Conservation (phyloP, 2,797 vertebrate genomes). For the Neoniphon sammara region DNA sequence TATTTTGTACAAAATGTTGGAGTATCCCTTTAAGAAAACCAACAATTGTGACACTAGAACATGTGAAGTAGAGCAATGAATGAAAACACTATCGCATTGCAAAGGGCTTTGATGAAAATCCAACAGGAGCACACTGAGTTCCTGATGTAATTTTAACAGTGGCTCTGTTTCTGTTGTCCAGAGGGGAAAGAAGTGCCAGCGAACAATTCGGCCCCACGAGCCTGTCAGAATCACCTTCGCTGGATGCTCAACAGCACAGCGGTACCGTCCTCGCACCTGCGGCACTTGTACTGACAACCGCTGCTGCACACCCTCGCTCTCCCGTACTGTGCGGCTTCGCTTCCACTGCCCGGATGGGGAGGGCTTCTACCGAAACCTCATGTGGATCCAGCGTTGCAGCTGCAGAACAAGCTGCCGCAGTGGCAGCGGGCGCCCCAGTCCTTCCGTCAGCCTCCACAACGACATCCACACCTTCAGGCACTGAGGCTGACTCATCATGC, state of each 20-base stretch:
- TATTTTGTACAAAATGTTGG: too few relatives aligned
- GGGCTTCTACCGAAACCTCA: conserved; percentile 70
- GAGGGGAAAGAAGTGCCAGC: conserved; percentile 77
- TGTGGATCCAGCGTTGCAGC: conserved; percentile 83
- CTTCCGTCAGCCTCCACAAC: conserved; percentile 75
- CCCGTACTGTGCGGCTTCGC: conserved; percentile 74
- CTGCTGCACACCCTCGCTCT: conserved; percentile 75
- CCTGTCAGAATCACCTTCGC: conserved; percentile 69
- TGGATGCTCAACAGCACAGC: conserved; percentile 70
- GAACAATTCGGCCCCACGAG: conserved; percentile 61
- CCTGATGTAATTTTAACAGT: not conserved
- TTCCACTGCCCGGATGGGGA: conserved; percentile 79
- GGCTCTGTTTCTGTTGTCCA: conserved; percentile 32
- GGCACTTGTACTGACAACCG: conserved; percentile 72
- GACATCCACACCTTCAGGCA: conserved; percentile 81
- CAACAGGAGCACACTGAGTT: not conserved
- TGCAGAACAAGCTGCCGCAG: conserved; percentile 60
- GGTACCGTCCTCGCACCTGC: conserved; percentile 75
- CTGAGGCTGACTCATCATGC: conserved; percentile 51
- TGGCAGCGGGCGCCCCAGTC: conserved; percentile 26
- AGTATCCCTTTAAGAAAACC: too few relatives aligned
- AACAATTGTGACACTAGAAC: too few relatives aligned
- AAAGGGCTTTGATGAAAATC: not conserved
- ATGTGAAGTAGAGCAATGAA: too few relatives aligned
- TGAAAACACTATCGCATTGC: not conserved